Conservation (phyloP, 2,113 vertebrate species). For the Dicrurus megarhynchus region DNA sequence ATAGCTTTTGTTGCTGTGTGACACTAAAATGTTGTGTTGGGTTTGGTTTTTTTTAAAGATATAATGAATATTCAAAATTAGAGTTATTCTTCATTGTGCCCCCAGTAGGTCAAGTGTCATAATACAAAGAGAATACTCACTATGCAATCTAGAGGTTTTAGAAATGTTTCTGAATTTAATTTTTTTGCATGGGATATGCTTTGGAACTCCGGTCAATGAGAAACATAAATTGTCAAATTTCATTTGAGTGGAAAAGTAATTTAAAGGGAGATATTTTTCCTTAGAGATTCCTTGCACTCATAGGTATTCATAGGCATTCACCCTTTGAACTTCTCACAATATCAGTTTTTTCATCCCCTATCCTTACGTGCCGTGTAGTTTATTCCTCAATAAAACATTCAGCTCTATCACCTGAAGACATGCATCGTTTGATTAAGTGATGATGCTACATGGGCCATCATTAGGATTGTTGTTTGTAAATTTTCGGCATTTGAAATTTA, state of each 20-base stretch:
- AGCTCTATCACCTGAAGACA: background rate
- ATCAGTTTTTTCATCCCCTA: background rate
- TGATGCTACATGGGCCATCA: background rate
- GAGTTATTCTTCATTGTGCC: slow-evolving; percentile 62
- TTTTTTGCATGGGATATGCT: background rate
- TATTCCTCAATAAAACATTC: slow-evolving; percentile 3
- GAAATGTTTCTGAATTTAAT: slow-evolving; percentile 29
- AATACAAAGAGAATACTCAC: slow-evolving; percentile 59
- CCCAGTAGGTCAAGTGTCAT: slow-evolving; percentile 66
- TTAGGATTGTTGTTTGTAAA: slow-evolving; percentile 2
- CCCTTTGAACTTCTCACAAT: slow-evolving; percentile 8
- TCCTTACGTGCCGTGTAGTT: background rate
- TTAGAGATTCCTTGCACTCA: background rate
- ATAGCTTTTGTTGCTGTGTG: slow-evolving; percentile 74
- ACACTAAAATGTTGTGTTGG: slow-evolving; percentile 71
- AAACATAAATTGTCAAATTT: background rate
- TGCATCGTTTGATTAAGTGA: background rate
- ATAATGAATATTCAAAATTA: slow-evolving; percentile 80
- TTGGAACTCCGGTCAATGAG: background rate
- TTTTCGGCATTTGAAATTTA: slow-evolving; percentile 24
- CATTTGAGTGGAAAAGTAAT: background rate
- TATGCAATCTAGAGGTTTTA: slow-evolving; percentile 58
- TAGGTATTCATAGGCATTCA: background rate
- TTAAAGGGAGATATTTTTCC: background rate
- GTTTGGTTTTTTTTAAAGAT: background rate